Evolutionary conservation across 2,113 vertebrate genomes (phyloP), one percentile per base, ranked within the genome.

Genomic region (Scartelaos histophorus): DNA sequence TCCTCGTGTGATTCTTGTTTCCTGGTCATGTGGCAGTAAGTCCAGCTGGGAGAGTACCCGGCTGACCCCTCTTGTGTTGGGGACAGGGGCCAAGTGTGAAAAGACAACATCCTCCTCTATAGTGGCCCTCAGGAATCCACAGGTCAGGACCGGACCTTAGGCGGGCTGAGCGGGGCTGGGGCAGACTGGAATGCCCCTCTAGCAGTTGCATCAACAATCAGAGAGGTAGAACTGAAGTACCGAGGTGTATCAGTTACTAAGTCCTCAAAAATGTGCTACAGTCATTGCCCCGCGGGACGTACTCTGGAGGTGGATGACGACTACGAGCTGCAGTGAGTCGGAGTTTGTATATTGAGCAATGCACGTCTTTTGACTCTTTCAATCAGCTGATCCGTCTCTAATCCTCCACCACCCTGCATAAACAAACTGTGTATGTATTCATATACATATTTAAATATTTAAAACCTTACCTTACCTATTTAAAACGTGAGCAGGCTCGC

Each of bases 121-220:
- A 67, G 81, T 80, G 80, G 83, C 76, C 65, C 82, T 19, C 65
- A 85, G 78, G 83, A 87, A 89, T 83, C 87, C 73, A 68, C 47
- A 80, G 79, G 79, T 80, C 70, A 51, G 73, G 38, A 64, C 69
- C 35, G 13, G 83, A 85, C 81, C 15, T 71, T 7, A 58, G 82
- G 88, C 85, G 79, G 89, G 70, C 73, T 66, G 76, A 69, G 38
- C 70, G 75, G 67, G 74, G 49, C 84, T 84, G 79, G 72, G 78
- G 86, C 67, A 22, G 43, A 62, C 13, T 82, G 93, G 89, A 94
- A 93, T 92, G 88, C 82, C 87, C 88, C 87, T 85, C 46, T 0
- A 86, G 88, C 91, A 92, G 89, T 91, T 92, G 87, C 86, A 88
- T 89, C 90, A 91, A 92, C 90, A 92, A 70, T 71, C 49, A 13